phyloP scores from a whole-genome alignment of 2,113 vertebrate species.

The Porphyrio hochstetteri region DNA sequence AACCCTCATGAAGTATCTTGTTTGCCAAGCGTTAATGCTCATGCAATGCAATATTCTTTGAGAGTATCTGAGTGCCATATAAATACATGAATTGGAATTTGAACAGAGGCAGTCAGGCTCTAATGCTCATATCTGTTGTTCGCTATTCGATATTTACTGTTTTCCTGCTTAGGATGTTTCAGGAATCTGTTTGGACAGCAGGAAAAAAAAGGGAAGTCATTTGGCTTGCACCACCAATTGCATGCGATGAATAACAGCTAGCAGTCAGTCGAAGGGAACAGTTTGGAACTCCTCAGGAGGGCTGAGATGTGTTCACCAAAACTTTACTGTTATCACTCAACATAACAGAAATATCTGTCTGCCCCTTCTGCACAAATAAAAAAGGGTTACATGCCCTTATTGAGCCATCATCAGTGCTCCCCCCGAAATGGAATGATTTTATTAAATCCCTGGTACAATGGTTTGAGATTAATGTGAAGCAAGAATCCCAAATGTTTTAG shows the following conservation, averaged over 20 bases:
- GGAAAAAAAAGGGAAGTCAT: not conserved
- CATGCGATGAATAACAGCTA: not conserved
- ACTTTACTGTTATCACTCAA: not conserved
- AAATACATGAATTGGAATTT: not conserved
- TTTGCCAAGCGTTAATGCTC: not conserved
- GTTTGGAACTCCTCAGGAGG: not conserved
- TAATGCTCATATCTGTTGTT: not conserved
- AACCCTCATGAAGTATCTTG: not conserved
- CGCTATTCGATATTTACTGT: not conserved
- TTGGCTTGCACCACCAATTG: not conserved
- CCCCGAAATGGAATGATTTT: not conserved
- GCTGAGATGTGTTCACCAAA: not conserved
- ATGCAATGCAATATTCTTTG: not conserved
- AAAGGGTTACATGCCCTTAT: not conserved
- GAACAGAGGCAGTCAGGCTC: not conserved
- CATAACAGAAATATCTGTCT: not conserved
- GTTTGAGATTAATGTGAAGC: not conserved
- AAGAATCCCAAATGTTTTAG: not conserved
- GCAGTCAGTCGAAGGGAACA: not conserved
- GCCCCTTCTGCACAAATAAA: not conserved
- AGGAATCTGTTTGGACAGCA: not conserved
- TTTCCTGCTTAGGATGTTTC: not conserved
- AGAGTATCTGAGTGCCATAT: not conserved
- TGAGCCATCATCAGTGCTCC: not conserved
- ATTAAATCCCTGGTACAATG: not conserved